Evolutionary conservation across 2,888 invertebrate genomes (phyloP).

Genomic region (Lissocephala sabroskyi): DNA sequence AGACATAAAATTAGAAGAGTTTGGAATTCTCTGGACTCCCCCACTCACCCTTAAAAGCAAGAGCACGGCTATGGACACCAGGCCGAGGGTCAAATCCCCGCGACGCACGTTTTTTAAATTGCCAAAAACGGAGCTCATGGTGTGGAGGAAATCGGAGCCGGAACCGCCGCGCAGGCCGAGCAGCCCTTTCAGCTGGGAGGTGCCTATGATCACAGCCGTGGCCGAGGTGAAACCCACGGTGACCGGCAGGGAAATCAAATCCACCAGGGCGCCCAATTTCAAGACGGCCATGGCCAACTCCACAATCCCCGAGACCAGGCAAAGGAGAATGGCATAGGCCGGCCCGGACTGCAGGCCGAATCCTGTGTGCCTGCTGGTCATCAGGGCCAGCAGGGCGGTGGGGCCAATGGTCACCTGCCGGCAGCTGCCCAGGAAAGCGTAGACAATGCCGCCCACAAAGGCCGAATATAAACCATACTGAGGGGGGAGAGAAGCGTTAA

Average conservation of each 20-base stretch:
- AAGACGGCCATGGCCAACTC: constrained; percentile 87
- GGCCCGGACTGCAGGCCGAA: constrained; percentile 73
- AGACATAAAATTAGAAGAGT: neutral
- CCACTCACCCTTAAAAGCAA: constrained; percentile 82
- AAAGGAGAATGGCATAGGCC: constrained; percentile 87
- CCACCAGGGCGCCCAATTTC: constrained; percentile 88
- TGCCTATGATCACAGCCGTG: constrained; percentile 90
- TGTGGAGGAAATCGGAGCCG: constrained; percentile 81
- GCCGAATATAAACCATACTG: constrained; percentile 96
- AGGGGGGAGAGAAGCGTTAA: neutral
- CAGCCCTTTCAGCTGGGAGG: constrained; percentile 85
- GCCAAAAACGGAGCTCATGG: constrained; percentile 79
- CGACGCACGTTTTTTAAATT: constrained; percentile 80
- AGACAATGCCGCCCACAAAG: constrained; percentile 94
- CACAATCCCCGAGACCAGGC: constrained; percentile 86
- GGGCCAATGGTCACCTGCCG: constrained; percentile 92
- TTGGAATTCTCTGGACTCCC: neutral
- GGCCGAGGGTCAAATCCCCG: constrained; percentile 82
- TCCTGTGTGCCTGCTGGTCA: constrained; percentile 81
- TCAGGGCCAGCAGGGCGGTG: constrained; percentile 90
- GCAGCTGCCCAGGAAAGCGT: constrained; percentile 90
- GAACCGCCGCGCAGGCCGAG: constrained; percentile 83
- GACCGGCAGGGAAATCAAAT: constrained; percentile 92
- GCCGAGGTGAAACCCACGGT: constrained; percentile 93
- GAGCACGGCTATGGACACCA: constrained; percentile 81